Evolutionary conservation across 1,140 invertebrate species (phyloP), one percentile per base, ranked within the genome.

Genomic region (Zaprionus gabonicus): DNA sequence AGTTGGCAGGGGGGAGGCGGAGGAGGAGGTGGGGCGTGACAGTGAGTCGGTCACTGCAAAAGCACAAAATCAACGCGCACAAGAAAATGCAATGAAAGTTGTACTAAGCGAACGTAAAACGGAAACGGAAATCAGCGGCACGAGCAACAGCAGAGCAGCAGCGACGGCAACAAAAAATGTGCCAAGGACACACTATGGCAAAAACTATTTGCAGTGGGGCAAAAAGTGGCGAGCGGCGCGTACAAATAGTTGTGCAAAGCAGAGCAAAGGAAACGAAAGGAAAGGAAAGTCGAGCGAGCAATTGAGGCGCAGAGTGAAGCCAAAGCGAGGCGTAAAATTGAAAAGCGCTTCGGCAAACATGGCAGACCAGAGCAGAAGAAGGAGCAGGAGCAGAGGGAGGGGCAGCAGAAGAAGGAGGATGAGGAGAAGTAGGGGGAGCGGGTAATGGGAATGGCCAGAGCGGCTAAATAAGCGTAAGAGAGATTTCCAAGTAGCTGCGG

Each of bases 111-210:
- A 88, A 84, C 84, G 84, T 80, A 78, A 75, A 91, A 73, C 88
- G 88, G 88, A 91, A 91, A 88, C 88, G 88, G 88, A 91, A 91
- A 91, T 91, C 88, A 91, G 88, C 73, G 82, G 67, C 87, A 91
- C 28, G 65, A 78, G 70, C 75, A 65, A 17, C 75, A 38, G 34
- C 25, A 58, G 62, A 68, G 15, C 75, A 38, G 34, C 25, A 58
- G 62, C 71, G 64, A 31, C 31, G 15, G 56, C 63, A 55, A 25
- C 51, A 51, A 76, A 79, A 91, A 88, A 91, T 91, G 80, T 91
- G 88, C 88, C 88, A 91, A 91, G 88, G 88, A 91, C 88, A 90
- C 85, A 91, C 65, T 66, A 66, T 56, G 59, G 81, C 60, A 75
- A 76, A 83, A 87, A 83, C 80, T 87, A 78, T 88, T 83, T 87